Evolutionary conservation across 2,113 vertebrate genomes (phyloP).

Genomic region (Callipepla squamata): DNA sequence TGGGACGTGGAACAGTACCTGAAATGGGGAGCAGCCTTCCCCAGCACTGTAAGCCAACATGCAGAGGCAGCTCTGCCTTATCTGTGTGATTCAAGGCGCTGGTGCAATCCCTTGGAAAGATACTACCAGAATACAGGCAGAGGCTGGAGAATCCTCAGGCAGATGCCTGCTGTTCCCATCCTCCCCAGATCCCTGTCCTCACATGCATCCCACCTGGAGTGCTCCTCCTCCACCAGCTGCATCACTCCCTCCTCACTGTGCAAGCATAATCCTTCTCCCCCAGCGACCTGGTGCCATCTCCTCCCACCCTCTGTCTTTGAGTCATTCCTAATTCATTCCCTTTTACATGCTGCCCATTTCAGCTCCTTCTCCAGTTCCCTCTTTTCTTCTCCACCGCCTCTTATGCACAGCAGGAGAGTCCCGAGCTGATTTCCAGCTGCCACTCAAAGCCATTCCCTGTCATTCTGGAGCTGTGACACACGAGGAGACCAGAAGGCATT

Average conservation of each 20-base stretch:
- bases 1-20: background rate
- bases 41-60: background rate
- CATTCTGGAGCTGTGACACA: background rate
- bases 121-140: background rate
- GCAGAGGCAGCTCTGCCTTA: background rate
- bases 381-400: background rate
- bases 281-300: background rate
- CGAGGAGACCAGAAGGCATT: background rate
- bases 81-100: background rate
- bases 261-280: background rate
- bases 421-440: background rate
- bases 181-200: background rate
- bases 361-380: background rate
- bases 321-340: background rate
- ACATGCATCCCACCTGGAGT: background rate
- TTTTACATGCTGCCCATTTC: background rate
- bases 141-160: background rate
- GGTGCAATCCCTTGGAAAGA: background rate
- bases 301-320: accelerated
- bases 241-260: accelerated
- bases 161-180: background rate
- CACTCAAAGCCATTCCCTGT: background rate
- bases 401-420: accelerated
- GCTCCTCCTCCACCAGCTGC: accelerated
- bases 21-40: background rate